phyloP scores from a whole-genome alignment of 2,113 vertebrate genomes.

The Anoplopoma fimbria region DNA sequence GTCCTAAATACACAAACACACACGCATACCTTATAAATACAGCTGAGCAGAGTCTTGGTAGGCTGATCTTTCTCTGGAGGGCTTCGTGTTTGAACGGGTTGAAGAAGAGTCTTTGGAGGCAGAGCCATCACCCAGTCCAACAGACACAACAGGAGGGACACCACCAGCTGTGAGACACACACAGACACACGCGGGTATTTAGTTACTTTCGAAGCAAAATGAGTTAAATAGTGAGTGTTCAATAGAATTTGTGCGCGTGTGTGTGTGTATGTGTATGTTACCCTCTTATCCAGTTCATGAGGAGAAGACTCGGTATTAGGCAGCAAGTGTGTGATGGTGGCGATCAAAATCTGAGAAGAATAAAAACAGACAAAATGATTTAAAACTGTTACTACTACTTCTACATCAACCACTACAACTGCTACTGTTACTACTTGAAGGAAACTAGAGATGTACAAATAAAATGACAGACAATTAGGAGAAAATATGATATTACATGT shows the following conservation, averaged over 20 bases:
- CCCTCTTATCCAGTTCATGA: constrained; percentile 97
- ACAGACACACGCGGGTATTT: not conserved
- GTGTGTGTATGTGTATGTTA: constrained; percentile 69
- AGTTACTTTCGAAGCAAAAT: not conserved
- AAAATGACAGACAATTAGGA: not conserved
- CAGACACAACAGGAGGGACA: constrained; percentile 95
- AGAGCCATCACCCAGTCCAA: constrained; percentile 99
- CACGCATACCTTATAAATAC: constrained; percentile 92
- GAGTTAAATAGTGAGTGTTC: not conserved
- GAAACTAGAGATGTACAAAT: not conserved
- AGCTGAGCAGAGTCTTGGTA: constrained; percentile 93
- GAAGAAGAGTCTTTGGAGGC: constrained; percentile 92
- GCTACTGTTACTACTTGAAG: too few relatives aligned
- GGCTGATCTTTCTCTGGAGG: constrained; percentile 89
- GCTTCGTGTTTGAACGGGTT: constrained; percentile 87
- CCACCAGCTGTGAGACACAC: constrained; percentile 89
- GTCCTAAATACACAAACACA: not conserved
- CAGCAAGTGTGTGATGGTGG: constrained; percentile 96
- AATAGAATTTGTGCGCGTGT: not conserved
- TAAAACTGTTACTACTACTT: not conserved
- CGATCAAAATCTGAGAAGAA: constrained; percentile 90
- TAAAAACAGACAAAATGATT: constrained; percentile 23
- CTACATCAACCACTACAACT: too few relatives aligned
- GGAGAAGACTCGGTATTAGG: constrained; percentile 95
- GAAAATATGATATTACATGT: not conserved